phyloP scores from a whole-genome alignment of 64 coral and sea anemone species.

The Orbicella faveolata region DNA sequence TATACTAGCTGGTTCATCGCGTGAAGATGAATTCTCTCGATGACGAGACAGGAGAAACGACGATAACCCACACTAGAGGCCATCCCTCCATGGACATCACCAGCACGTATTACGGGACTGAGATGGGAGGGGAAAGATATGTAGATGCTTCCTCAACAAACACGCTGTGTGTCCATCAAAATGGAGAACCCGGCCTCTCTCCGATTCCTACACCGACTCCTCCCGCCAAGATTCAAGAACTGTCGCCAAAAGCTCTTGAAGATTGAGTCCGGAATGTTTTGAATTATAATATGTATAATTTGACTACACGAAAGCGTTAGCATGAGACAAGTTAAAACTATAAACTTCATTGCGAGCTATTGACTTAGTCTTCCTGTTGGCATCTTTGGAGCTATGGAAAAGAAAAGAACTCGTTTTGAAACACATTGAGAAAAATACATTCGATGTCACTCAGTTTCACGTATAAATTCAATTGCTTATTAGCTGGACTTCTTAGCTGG shows the following conservation, averaged over 20 bases:
- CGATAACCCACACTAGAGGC: not conserved
- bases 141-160: not conserved
- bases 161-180: conserved; percentile 2
- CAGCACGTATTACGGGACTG: not conserved
- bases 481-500: no score
- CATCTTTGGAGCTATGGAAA: no score
- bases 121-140: not conserved
- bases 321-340: not conserved
- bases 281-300: not conserved
- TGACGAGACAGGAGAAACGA: not conserved
- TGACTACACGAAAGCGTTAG: not conserved
- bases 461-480: no score
- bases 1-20: not conserved
- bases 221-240: not conserved
- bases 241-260: not conserved
- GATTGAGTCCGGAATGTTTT: not conserved
- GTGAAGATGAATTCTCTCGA: not conserved
- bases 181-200: not conserved
- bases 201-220: not conserved
- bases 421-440: no score
- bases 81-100: not conserved
- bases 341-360: no score
- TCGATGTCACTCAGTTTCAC: no score
- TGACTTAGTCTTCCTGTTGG: no score
- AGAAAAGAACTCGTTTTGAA: no score